Conservation (phyloP, 2,113 vertebrate genomes). For the Hyaena hyaena region DNA sequence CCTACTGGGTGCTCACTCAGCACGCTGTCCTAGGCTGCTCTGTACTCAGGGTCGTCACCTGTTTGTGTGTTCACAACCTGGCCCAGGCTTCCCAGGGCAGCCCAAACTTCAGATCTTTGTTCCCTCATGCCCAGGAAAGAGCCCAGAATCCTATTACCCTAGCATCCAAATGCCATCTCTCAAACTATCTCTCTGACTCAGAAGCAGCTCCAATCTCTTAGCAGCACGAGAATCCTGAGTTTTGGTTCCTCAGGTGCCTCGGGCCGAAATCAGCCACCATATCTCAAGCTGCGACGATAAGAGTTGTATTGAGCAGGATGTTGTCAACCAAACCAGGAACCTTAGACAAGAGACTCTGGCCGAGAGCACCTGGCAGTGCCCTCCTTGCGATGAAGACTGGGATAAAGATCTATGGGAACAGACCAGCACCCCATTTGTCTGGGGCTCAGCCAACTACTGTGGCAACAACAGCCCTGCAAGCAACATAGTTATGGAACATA, state of each 20-base stretch:
- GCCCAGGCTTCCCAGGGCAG: neutral
- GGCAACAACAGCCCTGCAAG: neutral
- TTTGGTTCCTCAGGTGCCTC: neutral
- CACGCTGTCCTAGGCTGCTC: neutral
- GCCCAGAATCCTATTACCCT: constrained; percentile 49
- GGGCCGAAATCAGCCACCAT: no score
- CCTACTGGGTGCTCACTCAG: neutral
- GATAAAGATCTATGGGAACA: neutral
- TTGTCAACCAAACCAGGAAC: no score
- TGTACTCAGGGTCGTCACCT: neutral
- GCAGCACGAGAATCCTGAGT: constrained; percentile 34
- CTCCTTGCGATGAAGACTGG: no score
- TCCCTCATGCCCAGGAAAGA: neutral
- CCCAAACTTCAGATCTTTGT: constrained; percentile 14
- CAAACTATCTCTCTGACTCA: constrained; percentile 34
- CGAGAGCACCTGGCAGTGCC: no score
- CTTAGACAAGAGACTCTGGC: no score
- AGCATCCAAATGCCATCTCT: constrained; percentile 1
- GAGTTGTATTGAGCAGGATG: no score
- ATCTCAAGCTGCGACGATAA: no score
- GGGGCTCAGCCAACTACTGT: neutral
- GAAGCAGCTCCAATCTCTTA: constrained; percentile 26
- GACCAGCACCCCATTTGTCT: neutral
- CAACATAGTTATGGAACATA: neutral
- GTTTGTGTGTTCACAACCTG: neutral